These are phyloP conservation scores for Ceratina japonica DNA, from an alignment of 1,140 invertebrate species.

Conservation along the genomic window DNA sequence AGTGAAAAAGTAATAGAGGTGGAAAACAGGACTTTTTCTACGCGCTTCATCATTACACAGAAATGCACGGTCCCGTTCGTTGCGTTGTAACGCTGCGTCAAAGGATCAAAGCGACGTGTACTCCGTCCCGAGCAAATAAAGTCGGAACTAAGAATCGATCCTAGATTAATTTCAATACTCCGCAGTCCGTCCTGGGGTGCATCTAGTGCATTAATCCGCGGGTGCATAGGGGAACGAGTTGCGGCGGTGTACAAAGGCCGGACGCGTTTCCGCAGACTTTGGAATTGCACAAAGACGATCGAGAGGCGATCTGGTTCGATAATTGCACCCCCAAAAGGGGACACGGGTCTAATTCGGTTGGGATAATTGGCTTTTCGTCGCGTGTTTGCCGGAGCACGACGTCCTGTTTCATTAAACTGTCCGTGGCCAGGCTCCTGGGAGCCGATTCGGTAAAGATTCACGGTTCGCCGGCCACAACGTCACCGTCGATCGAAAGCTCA, in stretches of 20 bases:
- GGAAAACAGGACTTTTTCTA: background rate
- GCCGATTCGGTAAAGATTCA: conserved; percentile 58
- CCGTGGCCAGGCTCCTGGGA: conserved; percentile 43
- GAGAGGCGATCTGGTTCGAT: background rate
- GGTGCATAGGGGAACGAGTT: too few species aligned
- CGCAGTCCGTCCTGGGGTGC: too few species aligned
- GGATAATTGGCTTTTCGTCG: conserved; percentile 58
- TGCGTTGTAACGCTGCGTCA: background rate
- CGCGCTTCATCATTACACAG: background rate
- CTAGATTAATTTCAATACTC: too few species aligned
- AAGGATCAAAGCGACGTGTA: background rate
- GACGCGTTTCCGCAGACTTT: too few species aligned
- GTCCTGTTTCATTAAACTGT: conserved; percentile 59
- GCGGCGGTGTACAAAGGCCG: too few species aligned
- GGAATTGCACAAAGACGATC: conserved; percentile 11
- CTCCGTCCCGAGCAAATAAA: too few species aligned
- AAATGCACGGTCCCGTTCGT: background rate
- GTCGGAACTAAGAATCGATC: too few species aligned
- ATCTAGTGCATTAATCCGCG: background rate
- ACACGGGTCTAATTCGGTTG: conserved; percentile 12
- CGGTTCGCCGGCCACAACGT: conserved; percentile 53
- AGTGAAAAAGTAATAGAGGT: too few species aligned
- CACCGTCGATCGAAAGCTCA: conserved; percentile 35
- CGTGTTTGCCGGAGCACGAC: conserved; percentile 50
- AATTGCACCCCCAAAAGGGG: conserved; percentile 5